A percentile compares a stretch with the other conserved stretches of the same genome.
These are phyloP conservation scores for Ephestia elutella DNA, from an alignment of 1,140 invertebrate species.

Conservation along the genomic window DNA sequence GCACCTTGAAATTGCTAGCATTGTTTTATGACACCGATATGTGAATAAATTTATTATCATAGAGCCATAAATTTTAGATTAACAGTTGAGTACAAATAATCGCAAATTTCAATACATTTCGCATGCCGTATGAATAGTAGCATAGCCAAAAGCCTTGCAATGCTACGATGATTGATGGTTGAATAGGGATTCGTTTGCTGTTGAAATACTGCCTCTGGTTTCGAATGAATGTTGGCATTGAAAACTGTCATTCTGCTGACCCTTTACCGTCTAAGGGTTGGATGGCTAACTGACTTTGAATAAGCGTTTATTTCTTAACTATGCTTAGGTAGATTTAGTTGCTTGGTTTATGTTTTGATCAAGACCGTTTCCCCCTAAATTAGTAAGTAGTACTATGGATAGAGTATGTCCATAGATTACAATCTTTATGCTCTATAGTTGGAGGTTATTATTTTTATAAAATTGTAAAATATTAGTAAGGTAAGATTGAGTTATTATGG, in stretches of 20 bases:
- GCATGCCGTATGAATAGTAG: background rate
- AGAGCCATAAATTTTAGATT: background rate
- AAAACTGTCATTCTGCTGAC: background rate
- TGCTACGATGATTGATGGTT: background rate
- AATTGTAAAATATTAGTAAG: too few species aligned
- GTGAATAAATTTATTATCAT: slow-evolving; percentile 2
- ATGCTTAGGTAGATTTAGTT: too few species aligned
- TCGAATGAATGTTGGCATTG: background rate
- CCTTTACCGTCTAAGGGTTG: background rate
- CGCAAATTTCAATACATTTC: background rate
- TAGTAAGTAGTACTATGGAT: too few species aligned
- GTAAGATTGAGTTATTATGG: too few species aligned
- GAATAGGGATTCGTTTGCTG: background rate
- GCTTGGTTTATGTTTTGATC: too few species aligned
- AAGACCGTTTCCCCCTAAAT: too few species aligned
- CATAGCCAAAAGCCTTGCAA: background rate
- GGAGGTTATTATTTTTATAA: too few species aligned
- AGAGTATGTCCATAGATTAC: too few species aligned
- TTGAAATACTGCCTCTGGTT: background rate
- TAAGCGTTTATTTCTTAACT: too few species aligned
- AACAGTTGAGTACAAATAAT: background rate
- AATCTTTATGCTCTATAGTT: too few species aligned
- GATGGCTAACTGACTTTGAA: background rate
- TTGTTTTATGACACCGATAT: slow-evolving; percentile 7
- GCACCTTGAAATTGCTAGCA: slow-evolving; percentile 6